These are phyloP conservation scores for Drosophila testacea DNA, from an alignment of 2,888 invertebrate genomes.

Conservation along the genomic window DNA sequence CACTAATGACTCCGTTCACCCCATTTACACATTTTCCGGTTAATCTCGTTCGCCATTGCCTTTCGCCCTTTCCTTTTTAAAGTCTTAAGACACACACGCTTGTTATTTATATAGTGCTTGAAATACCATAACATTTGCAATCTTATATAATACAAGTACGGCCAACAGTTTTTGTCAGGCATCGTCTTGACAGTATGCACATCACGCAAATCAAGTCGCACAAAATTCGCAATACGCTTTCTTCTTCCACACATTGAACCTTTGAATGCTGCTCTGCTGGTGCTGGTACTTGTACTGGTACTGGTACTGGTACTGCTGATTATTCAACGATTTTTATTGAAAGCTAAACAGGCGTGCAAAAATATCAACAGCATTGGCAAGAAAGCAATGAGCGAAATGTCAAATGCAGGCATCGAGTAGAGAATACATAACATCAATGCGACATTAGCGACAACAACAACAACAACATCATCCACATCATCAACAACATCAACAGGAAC, in stretches of 20 bases:
- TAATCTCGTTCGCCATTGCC: conserved; percentile 48
- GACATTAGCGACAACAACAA: conserved; percentile 66
- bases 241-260: conserved; percentile 65
- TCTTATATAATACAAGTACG: conserved; percentile 62
- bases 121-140: conserved; percentile 78
- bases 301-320: conserved; percentile 55
- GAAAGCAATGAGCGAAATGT: conserved; percentile 79
- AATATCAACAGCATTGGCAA: conserved; percentile 54
- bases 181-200: conserved; percentile 63
- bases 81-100: conserved; percentile 59
- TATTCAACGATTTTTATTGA: conserved; percentile 80
- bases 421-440: conserved; percentile 68
- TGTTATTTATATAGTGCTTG: conserved; percentile 74
- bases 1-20: conserved; percentile 14
- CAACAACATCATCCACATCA: conserved; percentile 34
- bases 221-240: conserved; percentile 67
- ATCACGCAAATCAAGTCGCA: conserved; percentile 80
- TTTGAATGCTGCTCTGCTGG: conserved; percentile 61
- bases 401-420: conserved; percentile 71
- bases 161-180: conserved; percentile 46
- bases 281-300: conserved; percentile 28
- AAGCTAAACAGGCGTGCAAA: conserved; percentile 75
- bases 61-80: conserved; percentile 71
- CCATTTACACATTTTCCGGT: conserved; percentile 21
- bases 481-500: conserved; percentile 22